Percentiles rank a stretch among this genome's conserved stretches.
These are phyloP conservation scores for Misgurnus mizolepis DNA, from an alignment of 2,113 vertebrate species.

Conservation along the genomic window DNA sequence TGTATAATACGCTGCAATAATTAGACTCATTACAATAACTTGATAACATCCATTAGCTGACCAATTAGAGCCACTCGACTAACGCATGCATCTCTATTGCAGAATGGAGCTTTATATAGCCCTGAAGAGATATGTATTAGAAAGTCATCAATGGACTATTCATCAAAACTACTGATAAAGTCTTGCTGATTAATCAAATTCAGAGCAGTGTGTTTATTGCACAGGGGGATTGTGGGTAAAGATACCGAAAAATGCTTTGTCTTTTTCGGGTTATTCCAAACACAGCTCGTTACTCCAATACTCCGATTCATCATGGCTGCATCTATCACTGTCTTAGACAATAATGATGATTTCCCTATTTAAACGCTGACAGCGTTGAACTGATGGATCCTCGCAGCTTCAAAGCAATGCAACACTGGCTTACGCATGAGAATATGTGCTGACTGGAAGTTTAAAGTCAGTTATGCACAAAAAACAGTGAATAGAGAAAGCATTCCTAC, in stretches of 20 bases:
- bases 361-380: conserved; percentile 28
- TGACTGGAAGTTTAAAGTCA: conserved; percentile 23
- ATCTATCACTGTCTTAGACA: conserved; percentile 39
- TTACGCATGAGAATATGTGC: conserved; percentile 34
- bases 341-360: conserved; percentile 30
- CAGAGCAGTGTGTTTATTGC: not conserved
- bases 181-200: conserved; percentile 30
- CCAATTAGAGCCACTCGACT: conserved; percentile 23
- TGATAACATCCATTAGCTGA: conserved; percentile 31
- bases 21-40: conserved; percentile 19
- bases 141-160: not conserved
- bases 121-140: conserved; percentile 9
- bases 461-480: not conserved
- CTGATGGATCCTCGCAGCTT: conserved; percentile 27
- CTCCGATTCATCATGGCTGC: conserved; percentile 26
- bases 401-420: conserved; percentile 20
- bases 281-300: conserved; percentile 26
- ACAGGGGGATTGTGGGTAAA: not conserved
- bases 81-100: not conserved
- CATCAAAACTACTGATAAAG: not conserved
- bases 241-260: conserved; percentile 34
- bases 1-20: conserved; percentile 30
- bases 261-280: conserved; percentile 15
- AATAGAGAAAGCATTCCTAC: not conserved
- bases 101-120: not conserved